Conservation (phyloP, 2,797 vertebrate genomes). For the Apodemus agrarius region DNA sequence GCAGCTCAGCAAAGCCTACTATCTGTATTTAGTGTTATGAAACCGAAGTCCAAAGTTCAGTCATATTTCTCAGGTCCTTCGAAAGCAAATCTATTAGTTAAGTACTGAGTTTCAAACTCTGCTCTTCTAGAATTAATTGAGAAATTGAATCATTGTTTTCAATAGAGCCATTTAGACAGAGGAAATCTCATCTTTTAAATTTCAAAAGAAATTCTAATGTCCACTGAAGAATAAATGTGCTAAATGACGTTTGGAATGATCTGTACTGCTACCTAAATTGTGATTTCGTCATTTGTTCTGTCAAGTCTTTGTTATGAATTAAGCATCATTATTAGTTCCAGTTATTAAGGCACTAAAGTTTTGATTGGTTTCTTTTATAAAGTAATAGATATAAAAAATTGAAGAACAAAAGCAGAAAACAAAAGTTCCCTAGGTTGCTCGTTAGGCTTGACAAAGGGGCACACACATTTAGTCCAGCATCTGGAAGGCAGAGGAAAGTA, state of each 20-base stretch:
- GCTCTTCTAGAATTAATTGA: background rate
- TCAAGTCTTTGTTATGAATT: background rate
- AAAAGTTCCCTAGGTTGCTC: background rate
- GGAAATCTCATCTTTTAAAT: background rate
- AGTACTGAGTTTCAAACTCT: background rate
- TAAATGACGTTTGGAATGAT: background rate
- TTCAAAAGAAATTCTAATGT: background rate
- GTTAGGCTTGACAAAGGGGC: background rate
- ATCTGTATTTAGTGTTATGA: background rate
- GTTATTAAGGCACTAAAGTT: background rate
- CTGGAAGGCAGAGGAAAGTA: background rate
- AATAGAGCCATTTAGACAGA: background rate
- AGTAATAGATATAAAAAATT: background rate
- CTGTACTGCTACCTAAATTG: background rate
- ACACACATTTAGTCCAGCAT: background rate
- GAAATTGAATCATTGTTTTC: background rate
- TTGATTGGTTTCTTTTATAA: background rate
- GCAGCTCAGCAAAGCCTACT: background rate
- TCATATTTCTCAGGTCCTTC: background rate
- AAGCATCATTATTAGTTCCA: background rate
- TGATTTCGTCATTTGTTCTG: background rate
- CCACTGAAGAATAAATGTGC: background rate
- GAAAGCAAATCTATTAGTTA: background rate
- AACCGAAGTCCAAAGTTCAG: background rate
- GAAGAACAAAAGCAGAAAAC: background rate